These are phyloP conservation scores for Zaprionus africanus DNA, from an alignment of 1,140 invertebrate species.

Conservation along the genomic window DNA sequence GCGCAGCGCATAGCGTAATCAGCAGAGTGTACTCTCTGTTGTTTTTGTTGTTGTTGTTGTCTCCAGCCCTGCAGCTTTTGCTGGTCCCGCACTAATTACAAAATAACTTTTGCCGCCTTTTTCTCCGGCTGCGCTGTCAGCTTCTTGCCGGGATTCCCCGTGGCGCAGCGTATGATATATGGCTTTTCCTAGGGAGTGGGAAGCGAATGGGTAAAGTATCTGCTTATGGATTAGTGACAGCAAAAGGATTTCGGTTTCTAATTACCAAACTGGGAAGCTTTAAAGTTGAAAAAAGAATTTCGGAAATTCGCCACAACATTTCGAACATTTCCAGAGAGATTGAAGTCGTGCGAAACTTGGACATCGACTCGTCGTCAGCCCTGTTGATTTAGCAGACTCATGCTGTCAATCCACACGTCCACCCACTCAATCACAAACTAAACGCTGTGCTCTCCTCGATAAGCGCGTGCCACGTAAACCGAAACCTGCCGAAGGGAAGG, in stretches of 20 bases:
- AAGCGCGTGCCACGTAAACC: slow-evolving; percentile 71
- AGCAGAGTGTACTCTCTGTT: slow-evolving; percentile 47
- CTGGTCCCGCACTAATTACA: slow-evolving; percentile 74
- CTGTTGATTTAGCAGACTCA: slow-evolving; percentile 81
- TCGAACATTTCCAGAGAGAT: not conserved
- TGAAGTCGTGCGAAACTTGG: slow-evolving; percentile 5
- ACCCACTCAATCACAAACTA: slow-evolving; percentile 83
- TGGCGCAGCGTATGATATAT: slow-evolving; percentile 71
- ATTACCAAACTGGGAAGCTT: slow-evolving; percentile 60
- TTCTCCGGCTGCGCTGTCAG: slow-evolving; percentile 49
- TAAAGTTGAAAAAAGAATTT: slow-evolving; percentile 39
- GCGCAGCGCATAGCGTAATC: slow-evolving; percentile 46
- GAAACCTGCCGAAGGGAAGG: slow-evolving; percentile 27
- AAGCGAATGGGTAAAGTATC: slow-evolving; percentile 2
- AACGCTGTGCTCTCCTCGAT: slow-evolving; percentile 69
- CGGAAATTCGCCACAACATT: slow-evolving; percentile 22
- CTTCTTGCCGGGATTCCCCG: slow-evolving; percentile 69
- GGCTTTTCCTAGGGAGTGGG: slow-evolving; percentile 57
- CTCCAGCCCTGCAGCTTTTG: slow-evolving; percentile 33
- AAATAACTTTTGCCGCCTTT: slow-evolving; percentile 75
- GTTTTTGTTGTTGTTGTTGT: slow-evolving; percentile 25
- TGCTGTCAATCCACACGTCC: slow-evolving; percentile 82
- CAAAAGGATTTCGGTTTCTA: slow-evolving; percentile 69
- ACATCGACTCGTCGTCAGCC: slow-evolving; percentile 15
- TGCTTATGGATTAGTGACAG: slow-evolving; percentile 58